phyloP scores from a whole-genome alignment of 1,140 invertebrate species.

The Zophobas atratus region DNA sequence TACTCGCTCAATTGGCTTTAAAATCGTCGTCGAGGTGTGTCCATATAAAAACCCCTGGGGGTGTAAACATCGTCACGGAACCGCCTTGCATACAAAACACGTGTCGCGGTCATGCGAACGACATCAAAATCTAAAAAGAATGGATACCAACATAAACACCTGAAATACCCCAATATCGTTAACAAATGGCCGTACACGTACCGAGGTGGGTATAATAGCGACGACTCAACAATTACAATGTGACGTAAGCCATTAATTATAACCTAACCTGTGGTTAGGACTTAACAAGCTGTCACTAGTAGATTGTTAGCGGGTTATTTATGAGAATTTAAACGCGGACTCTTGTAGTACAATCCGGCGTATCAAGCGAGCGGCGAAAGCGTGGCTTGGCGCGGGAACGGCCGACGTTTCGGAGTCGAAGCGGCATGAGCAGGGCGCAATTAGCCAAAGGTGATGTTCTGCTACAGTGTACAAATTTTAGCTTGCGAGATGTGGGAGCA shows the following conservation, averaged over 20 bases:
- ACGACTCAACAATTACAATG: slow-evolving; percentile 67
- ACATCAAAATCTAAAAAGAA: slow-evolving; percentile 26
- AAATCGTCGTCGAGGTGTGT: neutral
- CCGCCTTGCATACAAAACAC: neutral
- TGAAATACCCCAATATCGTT: slow-evolving; percentile 64
- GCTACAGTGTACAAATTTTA: too few species aligned
- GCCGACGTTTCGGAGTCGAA: slow-evolving; percentile 7
- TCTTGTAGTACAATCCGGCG: slow-evolving; percentile 49
- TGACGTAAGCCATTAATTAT: slow-evolving; percentile 70
- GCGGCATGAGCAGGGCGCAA: neutral
- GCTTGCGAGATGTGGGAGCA: too few species aligned
- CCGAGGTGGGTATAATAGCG: slow-evolving; percentile 67
- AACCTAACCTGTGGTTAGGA: slow-evolving; percentile 70
- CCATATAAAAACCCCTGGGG: neutral
- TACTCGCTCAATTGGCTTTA: neutral
- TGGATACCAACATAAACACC: slow-evolving; percentile 60
- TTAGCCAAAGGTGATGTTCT: too few species aligned
- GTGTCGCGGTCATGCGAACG: neutral
- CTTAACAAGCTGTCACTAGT: slow-evolving; percentile 69
- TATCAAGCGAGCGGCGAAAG: slow-evolving; percentile 15
- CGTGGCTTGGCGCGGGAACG: neutral
- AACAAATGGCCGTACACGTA: slow-evolving; percentile 62
- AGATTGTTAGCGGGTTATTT: slow-evolving; percentile 69
- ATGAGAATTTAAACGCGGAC: slow-evolving; percentile 69
- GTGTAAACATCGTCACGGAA: neutral